phyloP scores from a whole-genome alignment of 2,888 invertebrate genomes.

The Agrilus mali region DNA sequence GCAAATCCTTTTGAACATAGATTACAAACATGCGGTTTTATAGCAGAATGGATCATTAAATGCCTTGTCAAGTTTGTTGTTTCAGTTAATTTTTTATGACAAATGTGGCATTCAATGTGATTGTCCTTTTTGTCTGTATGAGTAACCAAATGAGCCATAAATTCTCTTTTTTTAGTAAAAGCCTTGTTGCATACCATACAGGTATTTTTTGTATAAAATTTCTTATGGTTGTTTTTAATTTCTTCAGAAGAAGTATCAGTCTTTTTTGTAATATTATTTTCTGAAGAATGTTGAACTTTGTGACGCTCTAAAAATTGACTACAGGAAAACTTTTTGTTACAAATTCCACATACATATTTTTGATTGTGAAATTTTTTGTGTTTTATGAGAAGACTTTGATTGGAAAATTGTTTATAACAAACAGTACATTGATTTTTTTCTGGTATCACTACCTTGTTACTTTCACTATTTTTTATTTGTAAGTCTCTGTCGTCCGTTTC shows the following conservation, averaged over 20 bases:
- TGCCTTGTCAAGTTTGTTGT: slow-evolving; percentile 39
- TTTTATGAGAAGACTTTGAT: slow-evolving; percentile 20
- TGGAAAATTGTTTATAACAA: slow-evolving; percentile 37
- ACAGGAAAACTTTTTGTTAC: slow-evolving; percentile 25
- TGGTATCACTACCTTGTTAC: background rate
- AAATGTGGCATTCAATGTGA: slow-evolving; percentile 37
- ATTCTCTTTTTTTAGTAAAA: slow-evolving; percentile 8
- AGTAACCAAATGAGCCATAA: slow-evolving; percentile 3
- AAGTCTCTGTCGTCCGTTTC: background rate
- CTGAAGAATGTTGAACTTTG: slow-evolving; percentile 14
- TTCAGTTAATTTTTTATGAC: slow-evolving; percentile 40
- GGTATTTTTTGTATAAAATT: too few relatives aligned
- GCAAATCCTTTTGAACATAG: slow-evolving; percentile 45
- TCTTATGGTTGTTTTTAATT: too few relatives aligned
- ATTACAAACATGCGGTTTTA: slow-evolving; percentile 40
- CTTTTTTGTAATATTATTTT: too few relatives aligned
- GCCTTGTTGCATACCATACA: slow-evolving; percentile 8
- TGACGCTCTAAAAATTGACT: slow-evolving; percentile 27
- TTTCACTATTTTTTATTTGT: slow-evolving; percentile 9
- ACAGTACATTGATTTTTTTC: slow-evolving; percentile 27
- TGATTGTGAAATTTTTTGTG: slow-evolving; percentile 16
- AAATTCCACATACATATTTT: slow-evolving; percentile 25
- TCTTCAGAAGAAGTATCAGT: too few relatives aligned
- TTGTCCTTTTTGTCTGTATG: slow-evolving; percentile 10
- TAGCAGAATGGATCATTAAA: slow-evolving; percentile 39